Percentiles rank a stretch among this genome's conserved stretches.
Conservation (phyloP, 1,140 invertebrate species). For the Penaeus vannamei region DNA sequence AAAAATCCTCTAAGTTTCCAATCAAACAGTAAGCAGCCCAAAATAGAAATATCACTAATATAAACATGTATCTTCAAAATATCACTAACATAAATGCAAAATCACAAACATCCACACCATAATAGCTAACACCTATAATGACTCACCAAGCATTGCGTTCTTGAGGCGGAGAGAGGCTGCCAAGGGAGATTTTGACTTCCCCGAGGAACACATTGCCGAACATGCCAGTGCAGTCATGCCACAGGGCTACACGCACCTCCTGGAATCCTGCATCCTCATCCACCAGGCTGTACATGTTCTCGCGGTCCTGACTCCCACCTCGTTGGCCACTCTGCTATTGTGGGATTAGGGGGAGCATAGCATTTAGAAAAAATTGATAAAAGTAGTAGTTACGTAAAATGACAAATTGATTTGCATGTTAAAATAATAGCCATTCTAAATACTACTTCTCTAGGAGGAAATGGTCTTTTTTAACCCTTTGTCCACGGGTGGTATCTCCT, state of each 20-base stretch:
- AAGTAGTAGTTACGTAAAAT: background rate
- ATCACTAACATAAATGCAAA: too few relatives aligned
- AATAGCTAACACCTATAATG: background rate
- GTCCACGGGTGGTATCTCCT: too few relatives aligned
- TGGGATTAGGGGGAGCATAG: background rate
- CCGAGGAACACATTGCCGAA: conserved; percentile 87
- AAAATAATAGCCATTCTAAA: too few relatives aligned
- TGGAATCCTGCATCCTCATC: conserved; percentile 64
- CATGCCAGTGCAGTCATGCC: conserved; percentile 86
- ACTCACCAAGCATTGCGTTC: conserved; percentile 78
- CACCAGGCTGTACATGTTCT: conserved; percentile 67
- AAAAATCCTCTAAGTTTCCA: too few relatives aligned
- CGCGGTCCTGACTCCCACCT: conserved; percentile 70
- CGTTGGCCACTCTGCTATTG: conserved; percentile 41
- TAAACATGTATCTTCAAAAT: too few relatives aligned
- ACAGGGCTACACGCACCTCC: conserved; percentile 85
- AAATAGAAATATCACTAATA: too few relatives aligned
- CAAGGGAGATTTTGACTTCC: conserved; percentile 84
- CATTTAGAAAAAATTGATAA: background rate
- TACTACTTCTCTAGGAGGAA: too few relatives aligned
- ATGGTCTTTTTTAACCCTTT: too few relatives aligned
- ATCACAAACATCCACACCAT: too few relatives aligned
- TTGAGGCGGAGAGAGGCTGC: conserved; percentile 73
- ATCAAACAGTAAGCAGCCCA: too few relatives aligned
- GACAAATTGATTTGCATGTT: too few relatives aligned